phyloP scores from a whole-genome alignment of 2,888 invertebrate genomes.

The Brachyptera putata region DNA sequence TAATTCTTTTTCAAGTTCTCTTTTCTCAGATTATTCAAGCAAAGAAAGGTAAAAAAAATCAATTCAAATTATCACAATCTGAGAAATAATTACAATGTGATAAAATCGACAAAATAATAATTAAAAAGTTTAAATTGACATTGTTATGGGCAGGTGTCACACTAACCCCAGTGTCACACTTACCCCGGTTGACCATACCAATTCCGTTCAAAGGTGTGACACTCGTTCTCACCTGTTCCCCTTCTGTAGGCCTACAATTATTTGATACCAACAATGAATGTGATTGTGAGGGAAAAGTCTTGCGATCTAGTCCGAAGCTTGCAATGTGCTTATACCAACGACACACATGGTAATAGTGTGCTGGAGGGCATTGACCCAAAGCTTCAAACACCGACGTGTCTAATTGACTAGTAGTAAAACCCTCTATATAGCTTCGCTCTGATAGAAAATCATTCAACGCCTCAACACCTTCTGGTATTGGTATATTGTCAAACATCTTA shows the following conservation, averaged over 20 bases:
- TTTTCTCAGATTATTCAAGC: too few species aligned
- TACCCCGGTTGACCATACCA: too few species aligned
- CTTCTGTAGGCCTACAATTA: neutral
- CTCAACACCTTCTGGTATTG: slow-evolving; percentile 32
- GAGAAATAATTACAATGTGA: too few species aligned
- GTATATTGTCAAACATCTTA: slow-evolving; percentile 27
- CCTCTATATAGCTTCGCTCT: slow-evolving; percentile 37
- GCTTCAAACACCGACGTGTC: slow-evolving; percentile 35
- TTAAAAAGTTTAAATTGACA: too few species aligned
- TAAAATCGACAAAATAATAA: too few species aligned
- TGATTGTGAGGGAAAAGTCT: slow-evolving; percentile 27
- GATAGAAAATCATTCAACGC: slow-evolving; percentile 36
- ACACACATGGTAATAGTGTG: slow-evolving; percentile 33
- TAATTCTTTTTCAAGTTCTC: too few species aligned
- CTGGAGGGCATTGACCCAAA: slow-evolving; percentile 27
- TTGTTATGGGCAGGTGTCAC: too few species aligned
- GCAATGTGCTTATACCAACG: slow-evolving; percentile 39
- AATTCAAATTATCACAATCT: too few species aligned
- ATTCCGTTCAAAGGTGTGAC: too few species aligned
- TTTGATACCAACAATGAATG: slow-evolving; percentile 3
- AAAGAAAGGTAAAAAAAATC: too few species aligned
- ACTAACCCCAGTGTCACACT: too few species aligned
- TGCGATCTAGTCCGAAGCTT: slow-evolving; percentile 34
- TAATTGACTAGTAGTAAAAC: slow-evolving; percentile 35
- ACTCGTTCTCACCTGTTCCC: too few species aligned